Percentiles rank a stretch among this genome's conserved stretches.
Evolutionary conservation across 2,888 invertebrate species (phyloP).

Genomic region (Hirtodrosophila duncani): DNA sequence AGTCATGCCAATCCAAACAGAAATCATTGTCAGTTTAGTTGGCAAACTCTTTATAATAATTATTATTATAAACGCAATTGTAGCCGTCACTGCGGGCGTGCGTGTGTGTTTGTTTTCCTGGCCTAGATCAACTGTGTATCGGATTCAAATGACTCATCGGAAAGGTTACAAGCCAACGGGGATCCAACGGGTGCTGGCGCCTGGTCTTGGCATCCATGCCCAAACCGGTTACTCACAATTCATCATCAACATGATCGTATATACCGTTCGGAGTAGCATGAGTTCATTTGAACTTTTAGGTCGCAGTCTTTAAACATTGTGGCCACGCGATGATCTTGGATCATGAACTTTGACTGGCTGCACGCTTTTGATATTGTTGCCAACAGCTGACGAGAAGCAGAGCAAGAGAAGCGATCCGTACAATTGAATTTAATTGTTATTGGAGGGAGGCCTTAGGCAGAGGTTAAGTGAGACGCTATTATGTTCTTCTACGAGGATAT

Average conservation of each 20-base stretch:
- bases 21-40: slow-evolving; percentile 24
- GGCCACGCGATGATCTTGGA: slow-evolving; percentile 29
- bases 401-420: neutral
- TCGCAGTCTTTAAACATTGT: slow-evolving; percentile 3
- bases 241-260: slow-evolving; percentile 27
- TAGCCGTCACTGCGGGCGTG: neutral
- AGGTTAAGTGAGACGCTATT: slow-evolving; percentile 50
- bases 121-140: too few relatives aligned
- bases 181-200: too few relatives aligned
- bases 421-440: slow-evolving; percentile 51
- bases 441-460: slow-evolving; percentile 25
- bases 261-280: slow-evolving; percentile 22
- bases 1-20: slow-evolving; percentile 33
- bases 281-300: slow-evolving; percentile 4
- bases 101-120: slow-evolving; percentile 1
- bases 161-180: too few relatives aligned
- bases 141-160: slow-evolving; percentile 42
- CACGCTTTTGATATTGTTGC: slow-evolving; percentile 19
- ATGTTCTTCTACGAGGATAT: too few relatives aligned
- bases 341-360: slow-evolving; percentile 25
- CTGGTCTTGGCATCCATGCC: slow-evolving; percentile 12
- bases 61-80: slow-evolving; percentile 34
- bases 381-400: neutral
- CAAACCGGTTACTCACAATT: slow-evolving; percentile 50
- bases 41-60: slow-evolving; percentile 20